A percentile compares a stretch with the other conserved stretches of the same genome.
phyloP scores from a whole-genome alignment of 1,140 invertebrate species.

The Harlomillsia oculata region DNA sequence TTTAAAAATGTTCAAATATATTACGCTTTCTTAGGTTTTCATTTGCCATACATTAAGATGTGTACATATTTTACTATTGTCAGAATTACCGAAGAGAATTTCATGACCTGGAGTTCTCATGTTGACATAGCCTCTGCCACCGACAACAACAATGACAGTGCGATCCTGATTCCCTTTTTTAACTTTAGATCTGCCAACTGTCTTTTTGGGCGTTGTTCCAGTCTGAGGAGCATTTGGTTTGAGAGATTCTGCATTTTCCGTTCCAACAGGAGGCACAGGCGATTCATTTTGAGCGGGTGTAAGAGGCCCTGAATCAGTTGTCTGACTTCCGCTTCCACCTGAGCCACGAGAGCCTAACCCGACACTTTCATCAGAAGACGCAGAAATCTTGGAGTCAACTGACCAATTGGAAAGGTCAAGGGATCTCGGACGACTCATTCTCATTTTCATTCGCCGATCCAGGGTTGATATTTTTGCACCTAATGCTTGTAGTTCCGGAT shows the following conservation, averaged over 20 bases:
- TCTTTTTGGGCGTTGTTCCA: constrained; percentile 28
- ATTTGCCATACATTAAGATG: constrained; percentile 35
- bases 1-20: too few species aligned
- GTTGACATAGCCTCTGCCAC: constrained; percentile 76
- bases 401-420: constrained; percentile 78
- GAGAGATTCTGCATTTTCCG: constrained; percentile 10
- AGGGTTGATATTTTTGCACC: constrained; percentile 64
- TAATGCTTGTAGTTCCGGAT: constrained; percentile 69
- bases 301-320: constrained; percentile 41
- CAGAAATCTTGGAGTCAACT: constrained; percentile 69
- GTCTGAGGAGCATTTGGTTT: constrained; percentile 27
- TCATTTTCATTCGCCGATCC: constrained; percentile 65
- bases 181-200: constrained; percentile 5
- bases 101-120: constrained; percentile 23
- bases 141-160: constrained; percentile 75
- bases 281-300: constrained; percentile 4
- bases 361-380: constrained; percentile 70
- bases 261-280: neutral
- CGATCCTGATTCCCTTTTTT: constrained; percentile 38
- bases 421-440: constrained; percentile 64
- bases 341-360: constrained; percentile 23
- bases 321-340: constrained; percentile 17
- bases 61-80: constrained; percentile 24
- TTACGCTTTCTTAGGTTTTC: constrained; percentile 35
- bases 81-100: constrained; percentile 4